Evolutionary conservation across 2,113 vertebrate species (phyloP).

Genomic region (Toxotes chatareus): DNA sequence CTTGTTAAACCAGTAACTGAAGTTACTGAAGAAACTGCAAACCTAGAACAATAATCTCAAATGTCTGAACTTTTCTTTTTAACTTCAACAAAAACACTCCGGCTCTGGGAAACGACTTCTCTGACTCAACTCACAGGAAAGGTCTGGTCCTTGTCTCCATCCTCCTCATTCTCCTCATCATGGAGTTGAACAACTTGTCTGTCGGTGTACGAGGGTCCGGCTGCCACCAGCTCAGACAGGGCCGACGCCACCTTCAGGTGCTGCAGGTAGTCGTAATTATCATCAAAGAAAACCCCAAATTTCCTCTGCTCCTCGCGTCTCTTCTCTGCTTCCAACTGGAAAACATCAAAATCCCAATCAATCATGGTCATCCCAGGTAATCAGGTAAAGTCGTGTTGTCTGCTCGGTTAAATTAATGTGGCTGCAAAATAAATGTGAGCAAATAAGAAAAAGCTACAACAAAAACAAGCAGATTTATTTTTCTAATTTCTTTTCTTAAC

Average conservation of each 20-base stretch:
- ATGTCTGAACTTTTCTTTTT: neutral
- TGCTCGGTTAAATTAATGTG: too few relatives aligned
- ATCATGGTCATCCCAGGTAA: too few relatives aligned
- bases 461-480: too few relatives aligned
- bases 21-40: too few relatives aligned
- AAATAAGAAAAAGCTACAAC: too few relatives aligned
- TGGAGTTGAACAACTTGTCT: conserved; percentile 53
- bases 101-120: neutral
- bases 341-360: neutral
- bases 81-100: neutral
- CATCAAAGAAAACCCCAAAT: conserved; percentile 96
- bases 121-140: conserved; percentile 80
- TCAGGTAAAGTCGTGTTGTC: too few relatives aligned
- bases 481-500: too few relatives aligned
- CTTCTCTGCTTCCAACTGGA: conserved; percentile 83
- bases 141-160: neutral
- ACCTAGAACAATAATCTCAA: too few relatives aligned
- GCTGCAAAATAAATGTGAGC: too few relatives aligned
- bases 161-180: conserved; percentile 57
- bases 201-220: conserved; percentile 39
- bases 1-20: neutral
- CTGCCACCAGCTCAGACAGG: conserved; percentile 87
- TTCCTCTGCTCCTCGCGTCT: conserved; percentile 90
- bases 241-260: conserved; percentile 90
- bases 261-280: conserved; percentile 97